Evolutionary conservation across 1,140 invertebrate species (phyloP).

Genomic region (Neuroterus valhalla): DNA sequence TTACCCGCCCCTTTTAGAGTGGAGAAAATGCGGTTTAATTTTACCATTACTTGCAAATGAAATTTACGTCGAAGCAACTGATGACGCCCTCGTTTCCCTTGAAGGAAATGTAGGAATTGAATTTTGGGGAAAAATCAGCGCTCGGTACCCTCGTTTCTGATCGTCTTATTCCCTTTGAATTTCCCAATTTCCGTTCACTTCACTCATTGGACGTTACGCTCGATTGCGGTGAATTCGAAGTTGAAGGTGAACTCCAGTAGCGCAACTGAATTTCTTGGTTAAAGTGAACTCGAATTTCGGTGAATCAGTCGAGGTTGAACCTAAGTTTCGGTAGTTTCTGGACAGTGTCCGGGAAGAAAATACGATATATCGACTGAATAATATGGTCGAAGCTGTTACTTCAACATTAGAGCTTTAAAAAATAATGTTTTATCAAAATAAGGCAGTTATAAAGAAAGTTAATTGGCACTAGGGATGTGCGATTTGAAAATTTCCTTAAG

Average conservation of each 20-base stretch:
- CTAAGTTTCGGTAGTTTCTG: not conserved
- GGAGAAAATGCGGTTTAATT: not conserved
- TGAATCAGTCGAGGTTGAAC: not conserved
- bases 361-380: not conserved
- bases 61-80: slow-evolving; percentile 10
- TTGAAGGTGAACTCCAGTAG: not conserved
- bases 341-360: not conserved
- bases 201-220: slow-evolving; percentile 1
- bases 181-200: slow-evolving; percentile 47
- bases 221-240: not conserved
- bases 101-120: slow-evolving; percentile 35
- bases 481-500: too few species aligned
- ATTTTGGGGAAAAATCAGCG: slow-evolving; percentile 44
- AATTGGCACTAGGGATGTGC: too few species aligned
- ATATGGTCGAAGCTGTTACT: not conserved
- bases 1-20: not conserved
- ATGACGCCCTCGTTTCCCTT: slow-evolving; percentile 4
- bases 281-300: slow-evolving; percentile 9
- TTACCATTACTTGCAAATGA: slow-evolving; percentile 8
- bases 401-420: too few species aligned
- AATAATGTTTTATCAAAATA: too few species aligned
- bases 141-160: slow-evolving; percentile 39
- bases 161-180: slow-evolving; percentile 35
- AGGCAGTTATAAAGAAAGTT: too few species aligned
- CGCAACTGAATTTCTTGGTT: not conserved